A percentile compares a stretch with the other conserved stretches of the same genome.
Conservation (phyloP, 2,888 invertebrate genomes). For the Cerceris rybyensis region DNA sequence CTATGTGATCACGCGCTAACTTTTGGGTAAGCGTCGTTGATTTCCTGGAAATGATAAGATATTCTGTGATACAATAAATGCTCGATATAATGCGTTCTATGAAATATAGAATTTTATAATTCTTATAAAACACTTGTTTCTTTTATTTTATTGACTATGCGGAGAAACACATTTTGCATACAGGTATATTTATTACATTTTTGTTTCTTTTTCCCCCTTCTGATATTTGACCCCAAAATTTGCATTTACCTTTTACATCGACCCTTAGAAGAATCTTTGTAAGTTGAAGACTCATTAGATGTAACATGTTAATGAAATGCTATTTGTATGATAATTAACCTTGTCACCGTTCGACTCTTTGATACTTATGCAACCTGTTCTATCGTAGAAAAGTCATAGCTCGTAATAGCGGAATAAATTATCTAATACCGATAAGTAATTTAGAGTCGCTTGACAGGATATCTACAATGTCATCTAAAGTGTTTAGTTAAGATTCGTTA, state of each 20-base stretch:
- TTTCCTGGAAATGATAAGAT: no score
- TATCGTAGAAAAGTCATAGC: background rate
- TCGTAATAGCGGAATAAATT: background rate
- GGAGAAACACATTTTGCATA: no score
- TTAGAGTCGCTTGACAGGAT: conserved; percentile 8
- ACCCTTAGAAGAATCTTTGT: background rate
- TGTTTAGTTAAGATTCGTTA: conserved; percentile 9
- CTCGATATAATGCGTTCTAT: background rate
- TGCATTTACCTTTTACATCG: no score
- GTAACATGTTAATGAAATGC: conserved; percentile 2
- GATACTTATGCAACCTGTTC: conserved; percentile 13
- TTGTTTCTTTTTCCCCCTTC: background rate
- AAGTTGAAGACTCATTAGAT: background rate
- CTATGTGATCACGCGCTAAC: no score
- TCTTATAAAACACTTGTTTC: background rate
- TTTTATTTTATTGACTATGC: no score
- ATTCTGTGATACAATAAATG: no score
- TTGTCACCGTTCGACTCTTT: conserved; percentile 22
- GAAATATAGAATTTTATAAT: background rate
- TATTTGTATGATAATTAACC: conserved; percentile 31
- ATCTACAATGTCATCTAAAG: conserved; percentile 4
- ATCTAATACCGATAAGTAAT: background rate
- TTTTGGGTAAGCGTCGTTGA: no score
- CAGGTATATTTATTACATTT: background rate
- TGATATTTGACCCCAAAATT: no score